phyloP scores from a whole-genome alignment of 2,888 invertebrate genomes.

The Drosophila nr. medialis region DNA sequence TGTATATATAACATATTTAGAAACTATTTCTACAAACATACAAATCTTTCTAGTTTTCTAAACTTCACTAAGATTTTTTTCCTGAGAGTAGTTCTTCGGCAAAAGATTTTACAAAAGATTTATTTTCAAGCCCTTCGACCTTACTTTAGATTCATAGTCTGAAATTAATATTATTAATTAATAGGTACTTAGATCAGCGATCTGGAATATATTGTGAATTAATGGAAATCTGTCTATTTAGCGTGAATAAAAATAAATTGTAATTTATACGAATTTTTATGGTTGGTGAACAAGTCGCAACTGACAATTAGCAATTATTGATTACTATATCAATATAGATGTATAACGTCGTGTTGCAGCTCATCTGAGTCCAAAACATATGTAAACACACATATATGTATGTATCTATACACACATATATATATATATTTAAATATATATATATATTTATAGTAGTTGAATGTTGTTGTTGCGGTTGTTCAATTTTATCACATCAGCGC shows the following conservation, averaged over 20 bases:
- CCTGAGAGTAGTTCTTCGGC: background rate
- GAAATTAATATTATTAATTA: background rate
- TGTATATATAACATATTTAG: too few relatives aligned
- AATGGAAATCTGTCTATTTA: background rate
- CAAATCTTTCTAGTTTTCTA: background rate
- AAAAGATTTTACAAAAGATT: too few relatives aligned
- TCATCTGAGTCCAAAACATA: background rate
- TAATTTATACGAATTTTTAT: background rate
- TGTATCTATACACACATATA: too few relatives aligned
- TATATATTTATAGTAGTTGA: background rate
- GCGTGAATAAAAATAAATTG: background rate
- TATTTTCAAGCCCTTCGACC: too few relatives aligned
- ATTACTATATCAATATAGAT: slow-evolving; percentile 2
- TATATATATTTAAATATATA: background rate
- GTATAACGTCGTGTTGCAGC: background rate
- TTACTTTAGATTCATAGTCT: background rate
- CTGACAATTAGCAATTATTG: slow-evolving; percentile 34
- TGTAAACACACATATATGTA: background rate
- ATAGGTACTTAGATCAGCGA: background rate
- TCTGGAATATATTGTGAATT: background rate
- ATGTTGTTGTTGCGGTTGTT: slow-evolving; percentile 14
- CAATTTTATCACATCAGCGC: slow-evolving; percentile 49
- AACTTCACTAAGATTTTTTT: too few relatives aligned
- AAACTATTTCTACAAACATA: background rate
- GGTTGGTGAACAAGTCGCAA: background rate